Evolutionary conservation across 2,113 vertebrate genomes (phyloP), one percentile per base, ranked within the genome.

Genomic region (Tricholaema leucomelas): DNA sequence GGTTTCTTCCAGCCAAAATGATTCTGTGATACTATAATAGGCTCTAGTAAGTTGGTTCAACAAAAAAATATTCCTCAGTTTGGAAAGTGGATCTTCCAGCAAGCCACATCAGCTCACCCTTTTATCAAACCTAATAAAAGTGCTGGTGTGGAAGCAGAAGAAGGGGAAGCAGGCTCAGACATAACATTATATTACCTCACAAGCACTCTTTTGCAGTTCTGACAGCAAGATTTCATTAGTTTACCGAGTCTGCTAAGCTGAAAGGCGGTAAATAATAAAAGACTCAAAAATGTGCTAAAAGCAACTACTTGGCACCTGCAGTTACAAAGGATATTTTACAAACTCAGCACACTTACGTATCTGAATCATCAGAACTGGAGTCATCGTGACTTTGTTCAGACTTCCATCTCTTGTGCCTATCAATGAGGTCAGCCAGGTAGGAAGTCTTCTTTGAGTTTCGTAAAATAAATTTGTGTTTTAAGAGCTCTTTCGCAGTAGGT

Each of bases 381-480:
- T 98, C 97, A 0, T 99, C 98, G 1, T 97, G 98, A 82, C 98
- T 98, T 97, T 99, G 98, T 81, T 99, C 98, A 0, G 98, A 97
- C 85, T 99, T 99, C 99, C 99, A 99, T 79, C 98, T 97, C 98
- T 98, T 99, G 97, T 99, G 99, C 95, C 98, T 97, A 94, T 99
- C 99, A 44, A 99, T 99, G 93, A 99, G 98, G 95, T 99, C 99
- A 1, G 98, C 98, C 97, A 99, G 93, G 95, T 99, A 99, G 42
- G 99, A 99, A 0, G 98, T 99, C 92, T 99, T 99, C 98, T 99
- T 99, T 78, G 99, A 98, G 9, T 99, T 98, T 83, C 98, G 98
- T 61, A 99, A 94, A 72, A 99, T 99, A 78, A 99, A 98, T 96
- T 98, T 99, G 92, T 99, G 99, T 97, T 99, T 99, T 92, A 99